Base-by-base conservation (phyloP, 2,888 invertebrate genomes). In the Platycheirus rosarum region DNA sequence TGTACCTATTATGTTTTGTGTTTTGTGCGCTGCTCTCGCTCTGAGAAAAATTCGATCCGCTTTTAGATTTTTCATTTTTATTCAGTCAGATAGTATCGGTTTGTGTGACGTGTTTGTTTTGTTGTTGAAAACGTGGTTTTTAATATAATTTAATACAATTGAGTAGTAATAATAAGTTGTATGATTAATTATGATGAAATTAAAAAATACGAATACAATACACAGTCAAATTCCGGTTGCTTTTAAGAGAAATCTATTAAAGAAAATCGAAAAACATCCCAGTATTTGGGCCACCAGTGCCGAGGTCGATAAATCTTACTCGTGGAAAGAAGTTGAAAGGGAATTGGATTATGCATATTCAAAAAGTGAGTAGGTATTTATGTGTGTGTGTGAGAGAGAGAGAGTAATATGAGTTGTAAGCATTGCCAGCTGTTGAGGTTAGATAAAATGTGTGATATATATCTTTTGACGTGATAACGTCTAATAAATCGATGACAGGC, bases 21-120 rank as follows among this genome's bases (percentile, higher is more conserved):
- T 16, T 29, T 51, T 49, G 14, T 49, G 26, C 49, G 29, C 29
- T 32, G 29, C 11, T 16, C 14, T 32, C 14, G n/a, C 11, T 29
- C 11, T 32, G 51, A 49, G 49, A 48, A 48, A 26, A 14, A 5
- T 16, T 29, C 1, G 11, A 4, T 11, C 6, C 16, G 5, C 1
- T 49, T 11, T 48, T 13, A 23, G 11, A 20, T 48, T 20, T 13
- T 11, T 44, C 20, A 37, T 68, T 60, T 62, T 53, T n/a, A 51
- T 60, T 75, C 20, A 68, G 75, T 68, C n/a, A n/a, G n/a, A n/a
- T n/a, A n/a, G n/a, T n/a, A n/a, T n/a, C n/a, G n/a, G n/a, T n/a
- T n/a, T 75, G 68, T 37, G 51, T 44, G 51, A 44, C 29, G 26
- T 11, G n/a, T n/a, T n/a, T 42, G 18, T 60, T 44, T 32, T 23